Evolutionary conservation across 2,113 vertebrate species (phyloP), one percentile per base, ranked within the genome.

Genomic region (Lepisosteus oculatus): DNA sequence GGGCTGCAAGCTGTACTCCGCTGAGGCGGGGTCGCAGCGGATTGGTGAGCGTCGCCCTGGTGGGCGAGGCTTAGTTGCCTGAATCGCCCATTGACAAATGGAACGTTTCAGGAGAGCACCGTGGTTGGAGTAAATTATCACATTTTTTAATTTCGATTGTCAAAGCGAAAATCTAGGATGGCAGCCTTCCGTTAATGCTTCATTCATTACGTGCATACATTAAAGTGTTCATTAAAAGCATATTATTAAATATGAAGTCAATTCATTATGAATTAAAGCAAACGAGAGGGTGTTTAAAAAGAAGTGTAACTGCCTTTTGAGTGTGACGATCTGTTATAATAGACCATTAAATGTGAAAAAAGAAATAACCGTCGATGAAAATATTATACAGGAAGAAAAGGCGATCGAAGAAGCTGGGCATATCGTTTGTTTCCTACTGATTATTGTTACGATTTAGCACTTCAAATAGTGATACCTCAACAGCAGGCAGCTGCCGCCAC

Each of bases 91-190:
- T 78, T 72, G 74, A 47, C 87, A 82, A 91, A 88, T 86, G 43
- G 69, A 47, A 67, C 75, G 64, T 44, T 70, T 75, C 47, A 74
- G 29, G 3, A 59, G 67, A 14, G 72, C 70, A 66, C 72, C 70
- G 29, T 17, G 74, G 67, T 70, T 72, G 71, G 79, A 82, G 74
- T 72, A 74, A 76, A 78, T 71, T 72, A 88, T 89, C 74, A 74
- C 83, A 84, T 83, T 79, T 89, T 29, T 87, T 86, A 85, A 90
- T 88, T 88, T 90, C 85, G 89, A 88, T 89, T 87, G 89, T 82
- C 76, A 29, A 12, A 29, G 54, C n/a, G 13, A 29, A n/a, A 54
- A 68, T 41, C 15, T 41, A 8, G n/a, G 14, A 17, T 14, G 7
- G n/a, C 47, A 54, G 43, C 44, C 43, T 14, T 29, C 45, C 45